A percentile compares a stretch with the other conserved stretches of the same genome.
phyloP scores from a whole-genome alignment of 2,113 vertebrate species.

The Leucopsar rothschildi region DNA sequence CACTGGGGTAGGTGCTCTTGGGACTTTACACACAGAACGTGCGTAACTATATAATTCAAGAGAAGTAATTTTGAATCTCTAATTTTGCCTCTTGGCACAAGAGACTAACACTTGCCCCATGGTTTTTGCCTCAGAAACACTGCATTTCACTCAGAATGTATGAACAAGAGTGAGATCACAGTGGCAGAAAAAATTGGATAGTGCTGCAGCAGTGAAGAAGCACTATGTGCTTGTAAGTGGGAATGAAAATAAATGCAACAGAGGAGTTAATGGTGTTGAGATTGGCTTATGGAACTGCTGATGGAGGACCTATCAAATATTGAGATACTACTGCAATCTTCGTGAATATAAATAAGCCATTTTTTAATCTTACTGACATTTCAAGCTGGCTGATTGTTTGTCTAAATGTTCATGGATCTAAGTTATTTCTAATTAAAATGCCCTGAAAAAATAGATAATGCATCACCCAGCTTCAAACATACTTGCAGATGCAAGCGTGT shows the following conservation, averaged over 20 bases:
- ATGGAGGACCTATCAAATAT: background rate
- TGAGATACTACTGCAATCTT: background rate
- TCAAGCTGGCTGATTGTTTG: background rate
- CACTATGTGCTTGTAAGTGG: background rate
- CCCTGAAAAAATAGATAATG: background rate
- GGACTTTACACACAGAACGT: background rate
- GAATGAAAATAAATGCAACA: background rate
- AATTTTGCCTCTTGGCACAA: background rate
- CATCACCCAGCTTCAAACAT: background rate
- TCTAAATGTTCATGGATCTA: background rate
- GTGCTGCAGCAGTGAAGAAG: background rate
- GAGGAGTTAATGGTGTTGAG: background rate
- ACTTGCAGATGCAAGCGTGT: background rate
- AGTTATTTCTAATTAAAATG: conserved; percentile 15
- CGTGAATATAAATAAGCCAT: background rate
- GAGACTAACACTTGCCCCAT: background rate
- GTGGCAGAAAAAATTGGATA: background rate
- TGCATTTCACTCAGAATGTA: background rate
- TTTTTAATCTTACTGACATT: background rate
- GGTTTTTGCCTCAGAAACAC: background rate
- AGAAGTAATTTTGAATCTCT: background rate
- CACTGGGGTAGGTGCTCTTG: background rate
- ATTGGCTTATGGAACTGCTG: background rate
- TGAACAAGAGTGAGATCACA: background rate
- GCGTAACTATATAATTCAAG: background rate